These are phyloP conservation scores for Acanthopagrus latus DNA, from an alignment of 2,797 vertebrate species.

Conservation along the genomic window DNA sequence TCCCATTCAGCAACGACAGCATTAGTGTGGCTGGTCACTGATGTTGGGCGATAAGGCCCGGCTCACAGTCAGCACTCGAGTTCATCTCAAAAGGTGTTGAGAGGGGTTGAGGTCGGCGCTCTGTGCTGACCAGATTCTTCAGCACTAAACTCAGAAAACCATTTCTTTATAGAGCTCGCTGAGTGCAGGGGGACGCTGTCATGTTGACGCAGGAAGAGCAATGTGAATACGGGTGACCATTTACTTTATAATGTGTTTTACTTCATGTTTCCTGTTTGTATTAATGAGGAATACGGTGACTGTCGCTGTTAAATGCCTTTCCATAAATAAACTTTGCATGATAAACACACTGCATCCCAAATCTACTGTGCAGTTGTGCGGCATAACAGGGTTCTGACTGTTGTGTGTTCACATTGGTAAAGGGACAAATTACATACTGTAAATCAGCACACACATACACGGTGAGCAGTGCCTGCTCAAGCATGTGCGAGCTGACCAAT, in stretches of 20 bases:
- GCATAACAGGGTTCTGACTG: not conserved
- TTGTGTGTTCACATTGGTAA: not conserved
- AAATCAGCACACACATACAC: not conserved
- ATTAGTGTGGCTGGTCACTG: not conserved
- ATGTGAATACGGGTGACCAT: not conserved
- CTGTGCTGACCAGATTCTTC: conserved; percentile 4
- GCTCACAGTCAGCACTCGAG: not conserved
- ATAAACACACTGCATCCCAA: not conserved
- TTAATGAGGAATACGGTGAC: not conserved
- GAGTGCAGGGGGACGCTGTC: not conserved
- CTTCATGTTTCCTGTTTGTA: not conserved
- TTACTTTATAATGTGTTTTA: not conserved
- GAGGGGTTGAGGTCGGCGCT: not conserved
- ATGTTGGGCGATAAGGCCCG: not conserved
- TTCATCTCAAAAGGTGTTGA: conserved; percentile 8
- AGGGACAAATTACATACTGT: too few species aligned
- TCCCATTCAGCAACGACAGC: not conserved
- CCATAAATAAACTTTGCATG: not conserved
- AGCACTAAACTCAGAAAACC: not conserved
- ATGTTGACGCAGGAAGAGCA: conserved; percentile 5
- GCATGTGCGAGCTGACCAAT: too few species aligned
- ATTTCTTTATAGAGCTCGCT: not conserved
- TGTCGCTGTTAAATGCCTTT: not conserved
- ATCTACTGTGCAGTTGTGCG: not conserved
- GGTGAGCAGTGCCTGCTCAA: too few species aligned